A percentile compares a stretch with the other conserved stretches of the same genome.
phyloP scores from a whole-genome alignment of 2,113 vertebrate genomes.

The Lampris incognitus region DNA sequence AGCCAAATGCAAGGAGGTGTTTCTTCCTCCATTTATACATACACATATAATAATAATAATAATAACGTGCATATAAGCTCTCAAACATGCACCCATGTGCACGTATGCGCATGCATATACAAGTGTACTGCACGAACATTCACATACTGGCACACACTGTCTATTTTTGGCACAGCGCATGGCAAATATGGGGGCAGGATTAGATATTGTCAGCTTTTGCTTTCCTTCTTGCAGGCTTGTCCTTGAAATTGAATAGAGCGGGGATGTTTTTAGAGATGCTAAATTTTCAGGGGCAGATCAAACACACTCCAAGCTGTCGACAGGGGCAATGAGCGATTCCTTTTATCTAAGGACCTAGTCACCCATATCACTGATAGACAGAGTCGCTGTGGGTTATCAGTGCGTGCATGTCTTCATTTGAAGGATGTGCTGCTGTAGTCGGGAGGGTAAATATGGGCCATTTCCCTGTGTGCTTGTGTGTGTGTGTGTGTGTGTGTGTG shows the following conservation, averaged over 20 bases:
- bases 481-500: constrained; percentile 15
- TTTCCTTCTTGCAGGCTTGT: constrained; percentile 54
- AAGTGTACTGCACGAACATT: background rate
- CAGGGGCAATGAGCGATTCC: constrained; percentile 53
- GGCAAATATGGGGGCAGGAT: constrained; percentile 47
- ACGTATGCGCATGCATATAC: constrained; percentile 16
- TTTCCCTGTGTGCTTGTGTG: constrained; percentile 21
- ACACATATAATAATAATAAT: background rate
- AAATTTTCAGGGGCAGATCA: constrained; percentile 55
- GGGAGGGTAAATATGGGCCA: constrained; percentile 43
- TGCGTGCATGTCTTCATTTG: constrained; percentile 52
- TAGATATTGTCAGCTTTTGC: constrained; percentile 67
- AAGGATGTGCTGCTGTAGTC: constrained; percentile 49
- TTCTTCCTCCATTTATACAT: constrained; percentile 38
- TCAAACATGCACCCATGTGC: constrained; percentile 4
- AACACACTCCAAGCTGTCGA: constrained; percentile 59
- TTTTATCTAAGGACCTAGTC: constrained; percentile 70
- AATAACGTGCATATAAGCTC: background rate
- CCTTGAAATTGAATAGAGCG: constrained; percentile 74
- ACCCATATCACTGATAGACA: constrained; percentile 64
- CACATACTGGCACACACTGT: constrained; percentile 27
- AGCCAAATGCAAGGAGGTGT: constrained; percentile 58
- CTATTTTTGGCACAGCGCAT: constrained; percentile 79
- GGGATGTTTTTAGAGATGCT: constrained; percentile 48
- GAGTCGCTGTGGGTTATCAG: constrained; percentile 66